Evolutionary conservation across 2,797 vertebrate species (phyloP), one percentile per base, ranked within the genome.

Genomic region (Alcedo quadribrachys): DNA sequence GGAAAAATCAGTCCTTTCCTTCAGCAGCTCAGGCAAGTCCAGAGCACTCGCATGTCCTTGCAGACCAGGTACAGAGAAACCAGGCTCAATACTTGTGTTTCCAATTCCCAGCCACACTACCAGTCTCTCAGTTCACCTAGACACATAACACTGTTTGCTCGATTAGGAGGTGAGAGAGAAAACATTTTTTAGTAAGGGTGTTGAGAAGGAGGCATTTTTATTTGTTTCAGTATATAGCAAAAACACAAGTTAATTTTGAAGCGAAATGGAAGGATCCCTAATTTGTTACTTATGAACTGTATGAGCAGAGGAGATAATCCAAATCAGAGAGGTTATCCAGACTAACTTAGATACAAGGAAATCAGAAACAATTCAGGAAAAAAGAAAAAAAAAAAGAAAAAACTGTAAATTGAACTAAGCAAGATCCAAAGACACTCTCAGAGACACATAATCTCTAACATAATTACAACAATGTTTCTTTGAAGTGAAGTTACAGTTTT

Each of bases 381-480:
- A 32, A 48, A 27, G 53, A 24, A 76, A 12, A 30, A 30, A 42
- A 20, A n/a, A n/a, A 84, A 66, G 53, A 27, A 76, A 76, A 82
- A 12, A 61, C 9, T 82, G 89, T 4, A 5, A 85, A 81, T 28
- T 33, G 60, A 96, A 81, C n/a, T 20, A 84, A 74, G 32, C 32
- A 21, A 43, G 65, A 81, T 92, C 58, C 78, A 87, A 90, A 95
- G 85, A 58, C 12, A 16, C 58, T 71, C 65, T 81, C n/a, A 60
- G 77, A 90, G 70, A 60, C 67, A 42, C 61, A 60, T 76, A 95
- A 79, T 78, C 92, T 83, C 85, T 61, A 92, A 85, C 76, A 78
- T 94, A 97, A 97, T 96, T 96, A 93, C 65, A 91, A 92, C 63
- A 60, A 77, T 97, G 96, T 94, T 95, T 96, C 93, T 96, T 90